Conservation (phyloP, 2,888 invertebrate genomes). For the Chloroclysta siterata region DNA sequence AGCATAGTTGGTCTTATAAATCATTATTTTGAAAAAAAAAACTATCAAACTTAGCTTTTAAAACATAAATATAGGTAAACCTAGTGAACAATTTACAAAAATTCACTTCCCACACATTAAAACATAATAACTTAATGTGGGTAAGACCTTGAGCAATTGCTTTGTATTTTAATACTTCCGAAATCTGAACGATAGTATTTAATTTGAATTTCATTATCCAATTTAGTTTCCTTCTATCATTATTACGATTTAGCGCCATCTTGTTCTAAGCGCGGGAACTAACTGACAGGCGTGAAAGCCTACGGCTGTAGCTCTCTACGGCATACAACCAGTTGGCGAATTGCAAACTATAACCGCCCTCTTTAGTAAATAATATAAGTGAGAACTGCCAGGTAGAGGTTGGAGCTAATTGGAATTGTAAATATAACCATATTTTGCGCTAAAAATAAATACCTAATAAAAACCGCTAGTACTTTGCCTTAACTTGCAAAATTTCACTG, state of each 20-base stretch:
- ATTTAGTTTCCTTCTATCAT: not conserved
- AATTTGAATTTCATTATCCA: not conserved
- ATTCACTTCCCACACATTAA: no score
- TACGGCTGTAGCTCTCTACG: conserved; percentile 5
- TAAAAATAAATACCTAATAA: no score
- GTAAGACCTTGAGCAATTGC: no score
- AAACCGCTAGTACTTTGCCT: no score
- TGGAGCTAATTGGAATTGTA: not conserved
- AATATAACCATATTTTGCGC: not conserved
- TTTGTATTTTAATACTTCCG: not conserved
- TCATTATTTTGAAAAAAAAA: no score
- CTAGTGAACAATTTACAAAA: no score
- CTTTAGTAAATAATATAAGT: not conserved
- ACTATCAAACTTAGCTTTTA: no score
- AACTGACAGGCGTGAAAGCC: conserved; percentile 33
- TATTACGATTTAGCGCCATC: conserved; percentile 44
- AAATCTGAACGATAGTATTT: not conserved
- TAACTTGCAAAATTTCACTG: no score
- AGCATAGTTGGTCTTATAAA: no score
- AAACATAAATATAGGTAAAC: no score
- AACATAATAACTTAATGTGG: no score
- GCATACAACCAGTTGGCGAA: conserved; percentile 3
- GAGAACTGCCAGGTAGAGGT: not conserved
- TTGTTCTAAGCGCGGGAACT: conserved; percentile 45
- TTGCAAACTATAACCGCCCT: not conserved